A percentile compares a stretch with the other conserved stretches of the same genome.
Evolutionary conservation across 2,797 vertebrate species (phyloP).

Genomic region (Aplochiton taeniatus): DNA sequence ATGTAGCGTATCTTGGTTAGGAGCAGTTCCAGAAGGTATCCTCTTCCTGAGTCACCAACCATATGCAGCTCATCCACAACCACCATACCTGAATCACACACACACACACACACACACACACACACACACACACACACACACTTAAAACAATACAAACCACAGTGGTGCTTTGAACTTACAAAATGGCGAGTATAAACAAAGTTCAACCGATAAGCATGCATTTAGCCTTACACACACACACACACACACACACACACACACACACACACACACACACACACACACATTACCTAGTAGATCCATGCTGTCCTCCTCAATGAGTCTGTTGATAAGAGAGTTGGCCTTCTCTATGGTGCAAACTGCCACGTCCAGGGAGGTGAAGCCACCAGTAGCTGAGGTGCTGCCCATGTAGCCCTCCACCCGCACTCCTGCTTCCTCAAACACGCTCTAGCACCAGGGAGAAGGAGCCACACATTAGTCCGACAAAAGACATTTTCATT

Average conservation of each 20-base stretch:
- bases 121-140: background rate
- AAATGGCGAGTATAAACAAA: no score
- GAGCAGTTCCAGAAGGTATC: conserved; percentile 93
- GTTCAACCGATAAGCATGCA: no score
- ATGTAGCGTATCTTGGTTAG: conserved; percentile 92
- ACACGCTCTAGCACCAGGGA: conserved; percentile 81
- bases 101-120: conserved; percentile 24
- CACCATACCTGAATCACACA: conserved; percentile 82
- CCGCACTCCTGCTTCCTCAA: conserved; percentile 87
- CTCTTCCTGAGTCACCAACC: conserved; percentile 91
- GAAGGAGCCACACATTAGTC: conserved; percentile 2
- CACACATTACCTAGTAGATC: conserved; percentile 83
- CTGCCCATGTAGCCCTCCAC: conserved; percentile 96
- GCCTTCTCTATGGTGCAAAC: conserved; percentile 98
- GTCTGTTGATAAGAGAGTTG: conserved; percentile 90
- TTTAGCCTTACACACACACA: background rate
- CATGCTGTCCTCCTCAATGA: conserved; percentile 91
- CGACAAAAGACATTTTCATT: background rate
- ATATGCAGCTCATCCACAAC: conserved; percentile 97
- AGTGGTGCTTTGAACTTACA: no score
- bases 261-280: conserved; percentile 67
- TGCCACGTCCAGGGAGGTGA: conserved; percentile 87
- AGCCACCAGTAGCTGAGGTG: conserved; percentile 81
- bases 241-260: background rate
- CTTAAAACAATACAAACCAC: background rate